A percentile compares a stretch with the other conserved stretches of the same genome.
Evolutionary conservation across 1,140 invertebrate genomes (phyloP).

Genomic region (Himalopsyche phryganea): DNA sequence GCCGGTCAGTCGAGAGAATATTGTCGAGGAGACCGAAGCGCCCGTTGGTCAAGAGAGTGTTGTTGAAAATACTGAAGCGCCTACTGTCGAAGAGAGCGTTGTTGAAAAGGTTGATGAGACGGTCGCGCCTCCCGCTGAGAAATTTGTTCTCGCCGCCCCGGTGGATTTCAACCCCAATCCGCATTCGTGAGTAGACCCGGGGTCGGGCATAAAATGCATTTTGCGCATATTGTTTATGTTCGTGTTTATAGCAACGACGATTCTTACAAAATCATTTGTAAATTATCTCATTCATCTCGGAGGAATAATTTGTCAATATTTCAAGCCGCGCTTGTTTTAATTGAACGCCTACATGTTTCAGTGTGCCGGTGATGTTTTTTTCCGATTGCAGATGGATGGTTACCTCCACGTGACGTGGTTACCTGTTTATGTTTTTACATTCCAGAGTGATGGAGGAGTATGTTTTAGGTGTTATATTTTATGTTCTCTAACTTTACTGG

Average conservation of each 20-base stretch:
- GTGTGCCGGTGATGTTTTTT: no score
- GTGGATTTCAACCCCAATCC: constrained; percentile 47
- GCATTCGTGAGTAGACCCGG: constrained; percentile 50
- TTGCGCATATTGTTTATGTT: not conserved
- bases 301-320: not conserved
- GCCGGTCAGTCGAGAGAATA: no score
- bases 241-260: no score
- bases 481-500: not conserved
- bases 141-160: constrained; percentile 40
- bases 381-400: no score
- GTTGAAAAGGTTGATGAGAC: not conserved
- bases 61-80: not conserved
- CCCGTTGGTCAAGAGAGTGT: not conserved
- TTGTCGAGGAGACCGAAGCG: not conserved
- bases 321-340: no score
- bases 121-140: not conserved
- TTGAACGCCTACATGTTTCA: no score
- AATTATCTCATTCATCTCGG: constrained; percentile 11
- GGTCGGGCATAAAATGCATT: constrained; percentile 6
- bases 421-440: constrained; percentile 4
- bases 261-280: constrained; percentile 16
- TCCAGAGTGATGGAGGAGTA: not conserved
- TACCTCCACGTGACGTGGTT: not conserved
- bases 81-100: not conserved
- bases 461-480: constrained; percentile 8